Evolutionary conservation across 2,888 invertebrate species (phyloP).

Genomic region (Fragum fragum): DNA sequence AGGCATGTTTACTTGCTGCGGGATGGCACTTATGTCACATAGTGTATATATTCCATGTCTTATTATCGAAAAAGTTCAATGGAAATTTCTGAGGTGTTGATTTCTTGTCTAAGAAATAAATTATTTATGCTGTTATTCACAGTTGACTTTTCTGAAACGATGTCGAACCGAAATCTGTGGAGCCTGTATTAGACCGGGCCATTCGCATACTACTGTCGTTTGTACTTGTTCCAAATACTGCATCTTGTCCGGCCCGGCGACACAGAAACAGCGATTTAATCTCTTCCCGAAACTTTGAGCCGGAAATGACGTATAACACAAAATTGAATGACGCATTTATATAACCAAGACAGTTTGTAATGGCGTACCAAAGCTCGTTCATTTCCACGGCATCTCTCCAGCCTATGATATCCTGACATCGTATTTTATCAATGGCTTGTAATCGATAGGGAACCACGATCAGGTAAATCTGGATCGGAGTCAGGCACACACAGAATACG

Average conservation of each 20-base stretch:
- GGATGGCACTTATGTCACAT: no score
- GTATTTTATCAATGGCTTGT: constrained; percentile 19
- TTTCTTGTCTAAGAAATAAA: no score
- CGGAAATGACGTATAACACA: constrained; percentile 75
- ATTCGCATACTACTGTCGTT: constrained; percentile 20
- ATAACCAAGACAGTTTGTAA: constrained; percentile 71
- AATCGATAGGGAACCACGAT: constrained; percentile 43
- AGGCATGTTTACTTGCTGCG: no score
- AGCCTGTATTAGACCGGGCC: not conserved
- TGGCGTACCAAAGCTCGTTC: constrained; percentile 58
- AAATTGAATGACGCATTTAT: constrained; percentile 76
- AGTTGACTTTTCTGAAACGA: constrained; percentile 8
- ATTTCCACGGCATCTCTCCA: constrained; percentile 35
- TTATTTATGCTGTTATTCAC: not conserved
- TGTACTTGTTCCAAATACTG: constrained; percentile 49
- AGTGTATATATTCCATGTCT: no score
- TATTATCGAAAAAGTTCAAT: no score
- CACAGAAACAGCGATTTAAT: constrained; percentile 63
- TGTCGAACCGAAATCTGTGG: not conserved
- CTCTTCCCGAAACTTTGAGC: constrained; percentile 73
- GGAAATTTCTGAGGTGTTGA: no score
- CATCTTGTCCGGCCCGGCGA: constrained; percentile 26
- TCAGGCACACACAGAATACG: constrained; percentile 53
- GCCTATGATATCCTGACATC: constrained; percentile 36
- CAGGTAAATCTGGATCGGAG: constrained; percentile 52